These are phyloP conservation scores for Ennomos fuscantarius DNA, from an alignment of 2,888 invertebrate species.

Conservation along the genomic window DNA sequence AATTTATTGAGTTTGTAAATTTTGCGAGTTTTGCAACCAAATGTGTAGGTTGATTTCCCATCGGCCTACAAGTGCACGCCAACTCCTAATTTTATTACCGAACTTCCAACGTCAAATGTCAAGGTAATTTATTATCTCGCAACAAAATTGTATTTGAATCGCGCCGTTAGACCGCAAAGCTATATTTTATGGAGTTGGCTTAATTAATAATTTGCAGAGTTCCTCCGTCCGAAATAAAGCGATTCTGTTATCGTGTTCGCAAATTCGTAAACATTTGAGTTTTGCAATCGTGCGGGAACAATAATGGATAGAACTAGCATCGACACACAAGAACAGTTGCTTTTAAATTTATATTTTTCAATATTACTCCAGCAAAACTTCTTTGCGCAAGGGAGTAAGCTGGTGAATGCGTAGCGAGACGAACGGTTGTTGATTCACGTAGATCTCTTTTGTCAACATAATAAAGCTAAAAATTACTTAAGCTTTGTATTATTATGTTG, in stretches of 20 bases:
- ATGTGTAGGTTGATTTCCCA: slow-evolving; percentile 18
- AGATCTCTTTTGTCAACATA: too few relatives aligned
- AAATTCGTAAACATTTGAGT: slow-evolving; percentile 60
- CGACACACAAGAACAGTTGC: not conserved
- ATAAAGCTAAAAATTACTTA: too few relatives aligned
- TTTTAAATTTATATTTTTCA: too few relatives aligned
- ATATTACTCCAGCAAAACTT: too few relatives aligned
- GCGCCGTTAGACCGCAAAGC: slow-evolving; percentile 34
- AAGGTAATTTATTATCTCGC: slow-evolving; percentile 56
- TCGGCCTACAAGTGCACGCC: slow-evolving; percentile 25
- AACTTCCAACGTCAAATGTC: slow-evolving; percentile 48
- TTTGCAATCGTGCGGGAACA: slow-evolving; percentile 39
- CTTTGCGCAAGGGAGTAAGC: too few relatives aligned
- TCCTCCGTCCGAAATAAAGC: slow-evolving; percentile 57
- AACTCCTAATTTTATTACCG: slow-evolving; percentile 38
- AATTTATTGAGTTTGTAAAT: not conserved
- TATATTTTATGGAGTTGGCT: slow-evolving; percentile 52
- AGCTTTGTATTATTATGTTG: too few relatives aligned
- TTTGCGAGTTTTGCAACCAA: slow-evolving; percentile 1
- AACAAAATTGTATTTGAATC: slow-evolving; percentile 32
- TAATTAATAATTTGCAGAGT: slow-evolving; percentile 63
- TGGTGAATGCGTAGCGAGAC: too few relatives aligned
- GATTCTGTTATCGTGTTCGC: slow-evolving; percentile 62
- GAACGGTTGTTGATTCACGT: too few relatives aligned
- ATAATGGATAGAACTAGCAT: slow-evolving; percentile 20